Evolutionary conservation across 2,888 invertebrate genomes (phyloP).

Genomic region (Orthosia gracilis): DNA sequence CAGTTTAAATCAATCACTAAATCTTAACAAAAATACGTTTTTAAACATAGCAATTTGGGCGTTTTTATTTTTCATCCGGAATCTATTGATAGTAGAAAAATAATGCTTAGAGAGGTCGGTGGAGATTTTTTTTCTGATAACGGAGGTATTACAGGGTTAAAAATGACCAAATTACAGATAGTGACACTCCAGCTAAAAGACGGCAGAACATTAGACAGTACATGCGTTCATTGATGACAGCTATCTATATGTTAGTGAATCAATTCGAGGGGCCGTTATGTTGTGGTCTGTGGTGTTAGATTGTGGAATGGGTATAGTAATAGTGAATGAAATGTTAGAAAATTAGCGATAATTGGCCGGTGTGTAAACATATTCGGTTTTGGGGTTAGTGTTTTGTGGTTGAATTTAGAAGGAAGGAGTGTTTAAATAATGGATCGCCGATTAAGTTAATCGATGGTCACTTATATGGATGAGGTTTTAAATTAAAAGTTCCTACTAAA

Average conservation of each 20-base stretch:
- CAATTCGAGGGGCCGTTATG: slow-evolving; percentile 52
- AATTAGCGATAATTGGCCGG: slow-evolving; percentile 35
- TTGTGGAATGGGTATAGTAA: slow-evolving; percentile 26
- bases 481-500: background rate
- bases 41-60: too few relatives aligned
- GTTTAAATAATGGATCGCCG: background rate
- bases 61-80: too few relatives aligned
- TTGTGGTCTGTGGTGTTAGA: slow-evolving; percentile 51
- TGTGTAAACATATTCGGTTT: slow-evolving; percentile 38
- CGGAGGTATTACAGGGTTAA: too few relatives aligned
- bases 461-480: background rate
- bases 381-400: slow-evolving; percentile 27
- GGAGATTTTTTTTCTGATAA: too few relatives aligned
- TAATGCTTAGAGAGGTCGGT: too few relatives aligned
- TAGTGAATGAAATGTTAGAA: slow-evolving; percentile 42
- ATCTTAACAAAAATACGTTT: too few relatives aligned
- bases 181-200: too few relatives aligned
- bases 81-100: too few relatives aligned
- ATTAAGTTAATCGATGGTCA: background rate
- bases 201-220: slow-evolving; percentile 44
- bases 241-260: slow-evolving; percentile 57
- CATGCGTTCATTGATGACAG: slow-evolving; percentile 59
- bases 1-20: too few relatives aligned
- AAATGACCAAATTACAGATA: too few relatives aligned
- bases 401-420: slow-evolving; percentile 12